A percentile compares a stretch with the other conserved stretches of the same genome.
phyloP scores from a whole-genome alignment of 2,888 invertebrate genomes.

The Xanthorhoe designata region DNA sequence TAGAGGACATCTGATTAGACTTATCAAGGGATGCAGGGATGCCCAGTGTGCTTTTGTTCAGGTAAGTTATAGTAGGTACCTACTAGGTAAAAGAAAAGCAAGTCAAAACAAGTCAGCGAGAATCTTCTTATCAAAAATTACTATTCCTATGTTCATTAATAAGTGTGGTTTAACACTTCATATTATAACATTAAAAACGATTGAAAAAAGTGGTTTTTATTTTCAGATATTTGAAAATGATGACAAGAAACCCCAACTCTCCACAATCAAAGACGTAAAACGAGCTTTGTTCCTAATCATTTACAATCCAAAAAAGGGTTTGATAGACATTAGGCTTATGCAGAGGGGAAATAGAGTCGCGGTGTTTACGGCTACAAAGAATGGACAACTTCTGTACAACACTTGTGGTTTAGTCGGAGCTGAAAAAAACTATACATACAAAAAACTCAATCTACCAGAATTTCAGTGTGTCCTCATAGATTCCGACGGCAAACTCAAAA shows the following conservation, averaged over 20 bases:
- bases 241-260: constrained; percentile 73
- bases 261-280: constrained; percentile 79
- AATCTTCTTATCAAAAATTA: too few species aligned
- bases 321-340: constrained; percentile 96
- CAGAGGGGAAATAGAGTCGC: constrained; percentile 96
- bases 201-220: constrained; percentile 7
- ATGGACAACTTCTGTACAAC: constrained; percentile 92
- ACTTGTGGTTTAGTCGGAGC: constrained; percentile 93
- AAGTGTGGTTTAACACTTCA: too few species aligned
- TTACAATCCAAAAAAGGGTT: constrained; percentile 96
- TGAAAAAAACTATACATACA: constrained; percentile 81
- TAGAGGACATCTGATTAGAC: constrained; percentile 91
- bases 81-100: too few species aligned
- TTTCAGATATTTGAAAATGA: constrained; percentile 79
- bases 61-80: constrained; percentile 66
- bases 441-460: constrained; percentile 86
- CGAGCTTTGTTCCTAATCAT: constrained; percentile 94
- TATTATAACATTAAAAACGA: too few species aligned
- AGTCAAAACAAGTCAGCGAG: too few species aligned
- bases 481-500: constrained; percentile 92
- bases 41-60: constrained; percentile 98
- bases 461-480: constrained; percentile 93
- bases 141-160: too few species aligned
- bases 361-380: constrained; percentile 95
- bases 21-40: constrained; percentile 98